These are phyloP conservation scores for Plecotus auritus DNA, from an alignment of 2,113 vertebrate genomes.

Conservation along the genomic window DNA sequence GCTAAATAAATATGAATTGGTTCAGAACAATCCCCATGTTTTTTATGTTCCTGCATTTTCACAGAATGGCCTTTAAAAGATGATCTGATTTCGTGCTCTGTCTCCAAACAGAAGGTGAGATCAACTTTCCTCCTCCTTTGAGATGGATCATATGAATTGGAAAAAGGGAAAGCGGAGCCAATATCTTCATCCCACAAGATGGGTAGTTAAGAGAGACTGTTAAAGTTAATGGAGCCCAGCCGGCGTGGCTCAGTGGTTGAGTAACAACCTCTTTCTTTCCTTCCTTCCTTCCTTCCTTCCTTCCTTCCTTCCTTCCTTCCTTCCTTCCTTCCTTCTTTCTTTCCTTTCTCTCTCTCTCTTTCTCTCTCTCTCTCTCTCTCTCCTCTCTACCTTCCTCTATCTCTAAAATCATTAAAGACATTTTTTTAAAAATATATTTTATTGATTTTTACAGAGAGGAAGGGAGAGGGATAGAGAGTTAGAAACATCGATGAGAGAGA, in stretches of 20 bases:
- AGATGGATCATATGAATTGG: constrained; percentile 15
- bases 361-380: too few relatives aligned
- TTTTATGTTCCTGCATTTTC: not conserved
- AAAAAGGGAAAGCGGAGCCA: not conserved
- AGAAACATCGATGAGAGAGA: too few relatives aligned
- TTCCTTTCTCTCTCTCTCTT: too few relatives aligned
- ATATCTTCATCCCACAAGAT: constrained; percentile 16
- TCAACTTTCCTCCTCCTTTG: constrained; percentile 31
- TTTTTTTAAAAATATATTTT: too few relatives aligned
- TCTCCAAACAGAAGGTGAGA: not conserved
- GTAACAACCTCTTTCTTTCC: not conserved
- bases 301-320: too few relatives aligned
- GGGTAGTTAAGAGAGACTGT: not conserved
- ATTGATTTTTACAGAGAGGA: too few relatives aligned
- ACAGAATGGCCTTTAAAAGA: not conserved
- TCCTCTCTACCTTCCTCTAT: too few relatives aligned
- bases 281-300: not conserved
- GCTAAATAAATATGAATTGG: not conserved
- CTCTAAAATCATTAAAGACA: not conserved
- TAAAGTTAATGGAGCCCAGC: not conserved
- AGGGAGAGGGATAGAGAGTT: too few relatives aligned
- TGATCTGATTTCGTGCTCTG: not conserved
- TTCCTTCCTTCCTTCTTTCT: not conserved
- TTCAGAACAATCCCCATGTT: not conserved
- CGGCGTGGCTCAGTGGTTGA: not conserved